Evolutionary conservation across 2,888 invertebrate species (phyloP).

Genomic region (Emmelina monodactyla): DNA sequence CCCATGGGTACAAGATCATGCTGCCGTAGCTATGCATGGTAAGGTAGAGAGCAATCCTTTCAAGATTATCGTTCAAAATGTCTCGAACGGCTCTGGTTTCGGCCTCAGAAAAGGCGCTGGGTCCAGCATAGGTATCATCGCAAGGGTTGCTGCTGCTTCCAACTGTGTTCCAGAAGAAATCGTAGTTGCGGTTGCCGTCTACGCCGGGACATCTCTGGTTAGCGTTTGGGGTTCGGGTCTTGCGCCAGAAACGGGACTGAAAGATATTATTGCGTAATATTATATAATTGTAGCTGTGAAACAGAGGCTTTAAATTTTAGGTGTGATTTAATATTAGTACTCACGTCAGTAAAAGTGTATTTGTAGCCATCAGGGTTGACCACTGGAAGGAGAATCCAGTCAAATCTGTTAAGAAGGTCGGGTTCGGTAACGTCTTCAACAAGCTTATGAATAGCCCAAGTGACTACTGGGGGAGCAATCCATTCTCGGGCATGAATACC

Average conservation of each 20-base stretch:
- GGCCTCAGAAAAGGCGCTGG: constrained; percentile 69
- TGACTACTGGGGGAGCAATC: constrained; percentile 72
- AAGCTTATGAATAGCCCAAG: constrained; percentile 72
- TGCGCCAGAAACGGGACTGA: not conserved
- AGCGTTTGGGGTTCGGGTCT: constrained; percentile 48
- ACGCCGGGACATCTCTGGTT: constrained; percentile 67
- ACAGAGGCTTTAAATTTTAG: no score
- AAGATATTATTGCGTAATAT: not conserved
- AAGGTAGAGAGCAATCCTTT: constrained; percentile 69
- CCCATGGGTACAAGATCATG: constrained; percentile 74
- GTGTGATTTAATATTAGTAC: constrained; percentile 21
- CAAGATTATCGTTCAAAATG: constrained; percentile 54
- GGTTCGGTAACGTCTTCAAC: constrained; percentile 63
- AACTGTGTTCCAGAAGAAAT: constrained; percentile 71
- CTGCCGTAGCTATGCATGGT: constrained; percentile 79
- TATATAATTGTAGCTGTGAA: no score
- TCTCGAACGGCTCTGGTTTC: constrained; percentile 69
- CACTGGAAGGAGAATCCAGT: constrained; percentile 72
- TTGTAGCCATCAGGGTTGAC: constrained; percentile 79
- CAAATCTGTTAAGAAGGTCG: constrained; percentile 65
- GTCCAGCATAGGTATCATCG: constrained; percentile 68
- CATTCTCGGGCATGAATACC: constrained; percentile 75
- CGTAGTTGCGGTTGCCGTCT: constrained; percentile 81
- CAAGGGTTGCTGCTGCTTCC: constrained; percentile 67
- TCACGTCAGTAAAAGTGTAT: constrained; percentile 53